Evolutionary conservation across 2,113 vertebrate genomes (phyloP).

Genomic region (Sclerurus mexicanus): DNA sequence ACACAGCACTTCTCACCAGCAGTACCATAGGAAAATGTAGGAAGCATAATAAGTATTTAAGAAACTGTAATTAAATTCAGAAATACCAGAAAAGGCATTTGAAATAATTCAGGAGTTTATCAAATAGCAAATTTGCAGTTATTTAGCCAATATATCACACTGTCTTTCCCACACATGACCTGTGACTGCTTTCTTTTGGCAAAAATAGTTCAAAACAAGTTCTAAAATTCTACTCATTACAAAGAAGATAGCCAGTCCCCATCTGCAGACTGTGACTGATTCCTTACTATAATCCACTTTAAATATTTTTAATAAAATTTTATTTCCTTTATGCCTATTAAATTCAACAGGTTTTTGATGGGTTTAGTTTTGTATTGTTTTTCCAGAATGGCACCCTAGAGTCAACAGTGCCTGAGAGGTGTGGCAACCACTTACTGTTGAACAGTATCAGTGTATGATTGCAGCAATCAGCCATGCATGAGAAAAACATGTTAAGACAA

Average conservation of each 20-base stretch:
- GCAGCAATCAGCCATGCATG: neutral
- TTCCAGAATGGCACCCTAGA: neutral
- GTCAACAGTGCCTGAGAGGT: neutral
- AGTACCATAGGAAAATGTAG: neutral
- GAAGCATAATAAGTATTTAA: neutral
- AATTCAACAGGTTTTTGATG: neutral
- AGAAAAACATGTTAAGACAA: neutral
- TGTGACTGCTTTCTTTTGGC: neutral
- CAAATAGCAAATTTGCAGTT: neutral
- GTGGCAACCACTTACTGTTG: neutral
- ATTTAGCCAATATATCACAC: neutral
- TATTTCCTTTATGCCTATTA: neutral
- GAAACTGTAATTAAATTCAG: neutral
- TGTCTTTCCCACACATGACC: neutral
- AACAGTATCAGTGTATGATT: neutral
- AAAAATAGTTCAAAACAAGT: neutral
- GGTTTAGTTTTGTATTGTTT: neutral
- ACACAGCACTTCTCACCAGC: neutral
- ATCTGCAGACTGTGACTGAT: neutral
- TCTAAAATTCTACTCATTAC: neutral
- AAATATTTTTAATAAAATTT: neutral
- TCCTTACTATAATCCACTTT: neutral
- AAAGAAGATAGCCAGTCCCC: neutral
- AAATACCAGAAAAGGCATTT: neutral
- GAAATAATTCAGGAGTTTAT: neutral